Percentiles rank a stretch among this genome's conserved stretches.
These are phyloP conservation scores for Palythoa caribaeorum DNA, from an alignment of 92 coral and sea anemone species.

Conservation along the genomic window DNA sequence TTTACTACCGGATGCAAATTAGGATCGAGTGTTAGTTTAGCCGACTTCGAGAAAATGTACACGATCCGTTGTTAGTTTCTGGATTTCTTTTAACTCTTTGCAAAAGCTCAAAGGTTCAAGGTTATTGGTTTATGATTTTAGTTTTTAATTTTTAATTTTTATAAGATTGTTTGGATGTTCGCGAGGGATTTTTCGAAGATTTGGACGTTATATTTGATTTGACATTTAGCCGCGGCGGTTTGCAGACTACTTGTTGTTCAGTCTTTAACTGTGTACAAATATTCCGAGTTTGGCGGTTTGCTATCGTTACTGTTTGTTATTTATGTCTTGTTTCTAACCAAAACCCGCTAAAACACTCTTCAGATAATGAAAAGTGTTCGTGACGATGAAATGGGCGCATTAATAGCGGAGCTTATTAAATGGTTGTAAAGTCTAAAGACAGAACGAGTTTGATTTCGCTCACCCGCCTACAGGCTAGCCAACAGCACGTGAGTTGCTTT, in stretches of 20 bases:
- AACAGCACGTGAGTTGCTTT: conserved; percentile 36
- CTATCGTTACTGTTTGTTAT: not conserved
- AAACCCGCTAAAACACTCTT: not conserved
- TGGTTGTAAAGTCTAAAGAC: not conserved
- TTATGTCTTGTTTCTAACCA: not conserved
- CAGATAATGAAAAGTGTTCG: not conserved
- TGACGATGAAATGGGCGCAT: not conserved
- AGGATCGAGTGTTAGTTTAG: not conserved
- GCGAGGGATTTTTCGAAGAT: not conserved
- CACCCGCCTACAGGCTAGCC: not conserved
- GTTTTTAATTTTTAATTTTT: not conserved
- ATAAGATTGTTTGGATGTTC: not conserved
- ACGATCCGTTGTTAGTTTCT: not conserved
- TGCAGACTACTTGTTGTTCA: not conserved
- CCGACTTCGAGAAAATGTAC: not conserved
- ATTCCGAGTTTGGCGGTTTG: not conserved
- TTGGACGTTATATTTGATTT: not conserved
- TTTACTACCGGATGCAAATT: not conserved
- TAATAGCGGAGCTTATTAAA: not conserved
- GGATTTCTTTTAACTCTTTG: not conserved
- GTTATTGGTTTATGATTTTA: not conserved
- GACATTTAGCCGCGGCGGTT: conserved; percentile 17
- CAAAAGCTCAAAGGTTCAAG: not conserved
- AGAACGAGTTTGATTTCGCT: not conserved
- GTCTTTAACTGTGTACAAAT: not conserved